Conservation (phyloP, 2,797 vertebrate genomes). For the Halcyon badia region DNA sequence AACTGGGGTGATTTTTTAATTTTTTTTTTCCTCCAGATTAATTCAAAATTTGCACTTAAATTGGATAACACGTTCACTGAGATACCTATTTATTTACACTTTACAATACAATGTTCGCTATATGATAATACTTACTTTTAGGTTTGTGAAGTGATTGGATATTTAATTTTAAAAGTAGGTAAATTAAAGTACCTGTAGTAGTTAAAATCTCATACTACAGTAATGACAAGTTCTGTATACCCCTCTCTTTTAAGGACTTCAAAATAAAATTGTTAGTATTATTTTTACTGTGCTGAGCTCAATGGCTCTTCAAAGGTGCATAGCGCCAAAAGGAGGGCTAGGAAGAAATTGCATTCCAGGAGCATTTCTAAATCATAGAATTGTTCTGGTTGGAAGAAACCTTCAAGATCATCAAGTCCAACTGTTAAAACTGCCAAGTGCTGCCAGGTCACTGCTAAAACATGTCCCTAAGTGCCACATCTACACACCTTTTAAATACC, state of each 20-base stretch:
- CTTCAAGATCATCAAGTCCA: too few species aligned
- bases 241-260: background rate
- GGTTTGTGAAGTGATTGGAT: too few species aligned
- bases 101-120: background rate
- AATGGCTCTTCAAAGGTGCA: background rate
- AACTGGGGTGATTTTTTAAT: background rate
- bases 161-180: background rate
- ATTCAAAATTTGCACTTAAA: background rate
- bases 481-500: too few species aligned
- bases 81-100: background rate
- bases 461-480: too few species aligned
- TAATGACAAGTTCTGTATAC: background rate
- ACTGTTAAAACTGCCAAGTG: too few species aligned
- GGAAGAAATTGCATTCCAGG: background rate
- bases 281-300: background rate
- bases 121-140: background rate
- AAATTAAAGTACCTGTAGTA: background rate
- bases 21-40: background rate
- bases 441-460: too few species aligned
- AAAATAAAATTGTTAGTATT: too few species aligned
- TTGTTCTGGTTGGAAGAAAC: too few species aligned
- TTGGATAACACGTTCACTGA: too few species aligned
- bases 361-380: background rate
- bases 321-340: background rate
- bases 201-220: background rate